phyloP scores from a whole-genome alignment of 2,113 vertebrate species.

The Notarius lentiginosus region DNA sequence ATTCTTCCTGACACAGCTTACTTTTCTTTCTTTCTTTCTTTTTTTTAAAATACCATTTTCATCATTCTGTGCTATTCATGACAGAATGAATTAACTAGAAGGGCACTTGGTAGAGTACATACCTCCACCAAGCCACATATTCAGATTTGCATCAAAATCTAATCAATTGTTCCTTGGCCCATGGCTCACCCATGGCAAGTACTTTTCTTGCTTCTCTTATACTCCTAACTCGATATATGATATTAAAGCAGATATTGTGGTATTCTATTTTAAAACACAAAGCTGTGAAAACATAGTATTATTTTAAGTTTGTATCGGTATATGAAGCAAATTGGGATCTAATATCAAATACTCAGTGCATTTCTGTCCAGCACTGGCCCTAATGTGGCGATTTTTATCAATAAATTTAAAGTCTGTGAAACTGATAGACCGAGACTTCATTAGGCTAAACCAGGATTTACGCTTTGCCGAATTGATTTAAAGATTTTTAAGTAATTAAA shows the following conservation, averaged over 20 bases:
- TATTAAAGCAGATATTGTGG: background rate
- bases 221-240: background rate
- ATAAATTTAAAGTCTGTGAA: slow-evolving; percentile 1
- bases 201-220: background rate
- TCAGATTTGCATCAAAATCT: too few relatives aligned
- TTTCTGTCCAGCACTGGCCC: background rate
- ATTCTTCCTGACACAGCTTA: background rate
- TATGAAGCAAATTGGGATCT: background rate
- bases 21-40: background rate
- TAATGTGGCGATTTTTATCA: background rate
- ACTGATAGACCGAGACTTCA: background rate
- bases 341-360: background rate
- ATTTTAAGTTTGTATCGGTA: slow-evolving; percentile 10
- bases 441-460: slow-evolving; percentile 11
- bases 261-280: slow-evolving; percentile 21
- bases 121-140: too few relatives aligned
- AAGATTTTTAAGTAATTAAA: slow-evolving; percentile 10
- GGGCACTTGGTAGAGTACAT: too few relatives aligned
- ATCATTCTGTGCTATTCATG: background rate
- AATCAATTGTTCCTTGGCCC: too few relatives aligned
- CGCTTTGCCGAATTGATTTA: background rate
- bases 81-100: too few relatives aligned
- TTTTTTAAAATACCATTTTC: background rate
- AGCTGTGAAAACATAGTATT: background rate
- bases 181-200: background rate